phyloP scores from a whole-genome alignment of 2,888 invertebrate genomes.

The Danaus chrysippus region DNA sequence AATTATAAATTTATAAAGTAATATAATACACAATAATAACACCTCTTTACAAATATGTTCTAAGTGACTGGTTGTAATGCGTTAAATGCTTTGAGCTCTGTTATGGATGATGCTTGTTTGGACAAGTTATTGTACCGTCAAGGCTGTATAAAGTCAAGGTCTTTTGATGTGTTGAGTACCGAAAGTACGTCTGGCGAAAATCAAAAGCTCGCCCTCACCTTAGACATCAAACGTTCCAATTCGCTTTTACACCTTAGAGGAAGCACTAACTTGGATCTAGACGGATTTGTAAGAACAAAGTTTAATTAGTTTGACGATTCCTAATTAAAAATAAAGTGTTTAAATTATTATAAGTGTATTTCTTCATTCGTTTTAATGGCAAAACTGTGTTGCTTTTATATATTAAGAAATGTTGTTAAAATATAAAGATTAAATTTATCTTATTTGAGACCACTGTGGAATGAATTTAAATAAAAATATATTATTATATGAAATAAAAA shows the following conservation, averaged over 20 bases:
- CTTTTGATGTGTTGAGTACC: conserved; percentile 67
- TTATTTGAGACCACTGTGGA: too few relatives aligned
- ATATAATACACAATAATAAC: neutral
- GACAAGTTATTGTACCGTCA: conserved; percentile 23
- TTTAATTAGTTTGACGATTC: conserved; percentile 31
- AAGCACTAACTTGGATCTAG: conserved; percentile 39
- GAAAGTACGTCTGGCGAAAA: conserved; percentile 56
- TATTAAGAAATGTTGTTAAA: too few relatives aligned
- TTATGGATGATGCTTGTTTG: conserved; percentile 11
- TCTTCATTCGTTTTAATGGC: neutral
- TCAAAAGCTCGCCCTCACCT: conserved; percentile 53
- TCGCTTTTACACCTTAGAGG: conserved; percentile 68
- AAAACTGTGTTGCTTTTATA: too few relatives aligned
- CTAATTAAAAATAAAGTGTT: conserved; percentile 37
- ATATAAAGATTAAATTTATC: too few relatives aligned
- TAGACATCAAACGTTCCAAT: conserved; percentile 65
- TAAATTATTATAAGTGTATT: conserved; percentile 28
- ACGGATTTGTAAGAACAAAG: conserved; percentile 33
- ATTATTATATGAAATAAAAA: too few relatives aligned
- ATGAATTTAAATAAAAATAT: too few relatives aligned
- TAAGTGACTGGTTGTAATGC: neutral
- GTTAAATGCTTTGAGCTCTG: conserved; percentile 6
- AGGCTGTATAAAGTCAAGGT: conserved; percentile 33
- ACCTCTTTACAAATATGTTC: neutral
- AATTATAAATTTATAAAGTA: neutral